Evolutionary conservation across 2,113 vertebrate genomes (phyloP).

Genomic region (Bagarius yarrelli): DNA sequence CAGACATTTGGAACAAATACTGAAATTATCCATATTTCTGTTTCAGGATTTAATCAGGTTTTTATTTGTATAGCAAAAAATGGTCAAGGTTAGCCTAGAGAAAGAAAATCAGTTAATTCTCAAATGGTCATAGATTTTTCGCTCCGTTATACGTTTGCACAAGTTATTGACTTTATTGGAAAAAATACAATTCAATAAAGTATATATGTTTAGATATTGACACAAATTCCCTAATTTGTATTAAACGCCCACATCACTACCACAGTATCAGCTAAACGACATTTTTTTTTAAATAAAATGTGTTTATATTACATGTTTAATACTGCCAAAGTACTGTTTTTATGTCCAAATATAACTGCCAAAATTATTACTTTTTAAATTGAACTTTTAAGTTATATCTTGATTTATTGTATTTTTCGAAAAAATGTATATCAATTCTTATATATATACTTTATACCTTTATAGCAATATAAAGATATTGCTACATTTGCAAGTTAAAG

Average conservation of each 20-base stretch:
- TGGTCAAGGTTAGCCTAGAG: not conserved
- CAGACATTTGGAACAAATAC: not conserved
- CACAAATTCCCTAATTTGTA: not conserved
- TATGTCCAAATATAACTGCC: no score
- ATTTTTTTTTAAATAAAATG: no score
- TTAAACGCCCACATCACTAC: not conserved
- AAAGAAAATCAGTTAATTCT: not conserved
- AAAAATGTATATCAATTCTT: no score
- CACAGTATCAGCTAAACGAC: not conserved
- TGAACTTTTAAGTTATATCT: no score
- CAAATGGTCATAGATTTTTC: not conserved
- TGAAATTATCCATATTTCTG: not conserved
- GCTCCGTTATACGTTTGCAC: not conserved
- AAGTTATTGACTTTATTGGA: not conserved
- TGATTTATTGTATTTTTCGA: no score
- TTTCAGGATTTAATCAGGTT: not conserved
- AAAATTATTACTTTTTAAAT: no score
- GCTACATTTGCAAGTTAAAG: not conserved
- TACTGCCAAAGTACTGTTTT: no score
- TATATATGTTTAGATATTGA: no score
- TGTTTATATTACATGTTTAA: no score
- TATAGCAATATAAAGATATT: not conserved
- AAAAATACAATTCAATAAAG: no score
- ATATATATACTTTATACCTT: no score
- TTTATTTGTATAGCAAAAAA: not conserved